Evolutionary conservation across 2,888 invertebrate species (phyloP), one percentile per base, ranked within the genome.

Genomic region (Acronicta aceris): DNA sequence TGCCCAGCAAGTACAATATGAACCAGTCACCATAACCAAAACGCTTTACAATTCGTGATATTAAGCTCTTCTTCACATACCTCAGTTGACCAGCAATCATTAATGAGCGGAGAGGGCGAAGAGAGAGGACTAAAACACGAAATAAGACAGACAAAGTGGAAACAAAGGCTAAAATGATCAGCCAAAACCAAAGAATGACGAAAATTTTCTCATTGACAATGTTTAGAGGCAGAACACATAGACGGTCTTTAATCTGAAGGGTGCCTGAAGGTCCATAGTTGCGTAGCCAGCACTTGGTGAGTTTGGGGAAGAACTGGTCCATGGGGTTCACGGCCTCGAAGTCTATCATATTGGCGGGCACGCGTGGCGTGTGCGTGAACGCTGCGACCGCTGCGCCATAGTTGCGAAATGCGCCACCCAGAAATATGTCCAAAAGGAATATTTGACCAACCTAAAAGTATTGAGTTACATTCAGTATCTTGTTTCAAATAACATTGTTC

Each of bases 141-240:
- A 97, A 98, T 0, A 97, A 73, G 6, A 98, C 86, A 49, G 96
- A 96, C 6, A 96, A 68, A 6, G 95, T 92, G 0, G 97, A 96
- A 16, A 97, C 75, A 5, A 96, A 81, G 1, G 96, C 92, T 52
- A 98, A 92, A 46, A 96, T 84, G 25, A 96, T 91, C 13, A 97
- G 94, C 97, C 98, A 97, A 83, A 96, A 95, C 97, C 97, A 97
- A 0, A 97, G 87, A 50, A 97, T 95, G 1, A 96, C 93, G 79
- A 97, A 97, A 71, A 97, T 95, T 84, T 97, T 98, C 82, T 97
- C 97, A 81, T 98, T 97, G 45, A 98, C 95, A 71, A 97, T 96
- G 81, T 98, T 98, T 9, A 97, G 81, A 0, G 97, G 96, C 13
- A 98, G 89, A n/a, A 97, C 95, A 76, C 98, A 98, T 0, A 97